Conservation (phyloP, 2,113 vertebrate species). For the Takifugu flavidus region DNA sequence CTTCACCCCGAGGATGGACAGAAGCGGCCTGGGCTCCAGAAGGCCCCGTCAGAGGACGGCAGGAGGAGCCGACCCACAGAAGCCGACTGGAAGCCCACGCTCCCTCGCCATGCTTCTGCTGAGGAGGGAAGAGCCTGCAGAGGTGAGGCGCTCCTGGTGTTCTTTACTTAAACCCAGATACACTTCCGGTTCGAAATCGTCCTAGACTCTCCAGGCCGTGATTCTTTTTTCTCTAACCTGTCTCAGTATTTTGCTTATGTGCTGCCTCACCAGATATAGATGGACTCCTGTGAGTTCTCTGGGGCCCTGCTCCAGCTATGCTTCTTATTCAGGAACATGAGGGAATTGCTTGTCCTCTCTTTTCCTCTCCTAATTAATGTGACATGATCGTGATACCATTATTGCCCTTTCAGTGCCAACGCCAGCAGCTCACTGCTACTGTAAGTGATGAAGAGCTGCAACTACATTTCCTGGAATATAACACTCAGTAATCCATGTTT, state of each 20-base stretch:
- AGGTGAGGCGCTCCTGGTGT: slow-evolving; percentile 57
- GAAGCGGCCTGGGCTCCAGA: slow-evolving; percentile 71
- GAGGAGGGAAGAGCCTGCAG: slow-evolving; percentile 80
- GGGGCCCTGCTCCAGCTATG: slow-evolving; percentile 72
- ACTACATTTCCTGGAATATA: slow-evolving; percentile 35
- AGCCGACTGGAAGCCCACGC: slow-evolving; percentile 71
- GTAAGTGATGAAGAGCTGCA: slow-evolving; percentile 31
- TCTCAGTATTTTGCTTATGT: slow-evolving; percentile 32
- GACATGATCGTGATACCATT: slow-evolving; percentile 50
- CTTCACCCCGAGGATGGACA: slow-evolving; percentile 65
- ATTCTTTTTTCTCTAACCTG: slow-evolving; percentile 15
- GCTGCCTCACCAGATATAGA: slow-evolving; percentile 65
- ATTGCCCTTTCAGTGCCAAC: slow-evolving; percentile 54
- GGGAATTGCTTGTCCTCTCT: slow-evolving; percentile 69
- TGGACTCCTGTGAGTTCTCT: slow-evolving; percentile 61
- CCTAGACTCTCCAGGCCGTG: too few relatives aligned
- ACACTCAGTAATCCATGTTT: slow-evolving; percentile 18
- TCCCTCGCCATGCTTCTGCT: slow-evolving; percentile 75
- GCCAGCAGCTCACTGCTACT: slow-evolving; percentile 34
- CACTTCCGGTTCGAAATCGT: slow-evolving; percentile 3
- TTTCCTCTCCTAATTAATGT: slow-evolving; percentile 67
- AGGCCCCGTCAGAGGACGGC: slow-evolving; percentile 76
- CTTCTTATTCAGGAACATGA: slow-evolving; percentile 75
- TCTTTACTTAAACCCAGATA: not conserved
- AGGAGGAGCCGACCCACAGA: slow-evolving; percentile 73